Base-by-base conservation (phyloP, 1,140 invertebrate species). In the Thaumetopoea pityocampa region DNA sequence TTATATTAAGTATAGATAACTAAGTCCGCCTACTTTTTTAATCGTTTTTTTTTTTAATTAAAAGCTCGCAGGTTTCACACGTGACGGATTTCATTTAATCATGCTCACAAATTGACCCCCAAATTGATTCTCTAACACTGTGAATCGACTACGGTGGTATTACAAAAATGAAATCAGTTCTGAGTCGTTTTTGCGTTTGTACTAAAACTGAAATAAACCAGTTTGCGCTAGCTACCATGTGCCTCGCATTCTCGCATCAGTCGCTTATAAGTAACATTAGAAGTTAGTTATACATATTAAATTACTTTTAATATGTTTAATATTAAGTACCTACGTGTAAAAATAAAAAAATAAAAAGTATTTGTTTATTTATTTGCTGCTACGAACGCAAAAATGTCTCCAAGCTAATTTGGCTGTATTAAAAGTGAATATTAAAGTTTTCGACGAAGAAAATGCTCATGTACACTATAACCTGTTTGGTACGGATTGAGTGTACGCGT, bases 1-100 rank as follows among this genome's bases (percentile, higher is more conserved):
- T 76, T 66, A 58, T 63, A 65, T 71, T 74, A 60, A 73, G 67
- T n/a, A n/a, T n/a, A n/a, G n/a, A n/a, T n/a, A n/a, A n/a, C n/a
- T n/a, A n/a, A n/a, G n/a, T n/a, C n/a, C 59, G 69, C 47, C 50
- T 34, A 54, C 60, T 47, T 63, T 58, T 62, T 58, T 49, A 28
- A 57, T 57, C 54, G n/a, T n/a, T n/a, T 62, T 62, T 51, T 72
- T 68, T 68, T 64, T 52, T 62, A 67, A 41, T 41, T 41, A 32
- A 38, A 38, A 15, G 12, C 11, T 38, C 6, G 24, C 34, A 24
- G 8, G 18, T 17, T 23, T 16, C 15, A 32, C 15, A 33, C 14
- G 16, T 18, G 14, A 28, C 11, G 9, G 27, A 49, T 42, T 42
- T 42, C 20, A 37, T 33, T 40, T 28, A 44, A 23, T 38, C 47